Evolutionary conservation across 2,113 vertebrate species (phyloP).

Genomic region (Pygoscelis adeliae): DNA sequence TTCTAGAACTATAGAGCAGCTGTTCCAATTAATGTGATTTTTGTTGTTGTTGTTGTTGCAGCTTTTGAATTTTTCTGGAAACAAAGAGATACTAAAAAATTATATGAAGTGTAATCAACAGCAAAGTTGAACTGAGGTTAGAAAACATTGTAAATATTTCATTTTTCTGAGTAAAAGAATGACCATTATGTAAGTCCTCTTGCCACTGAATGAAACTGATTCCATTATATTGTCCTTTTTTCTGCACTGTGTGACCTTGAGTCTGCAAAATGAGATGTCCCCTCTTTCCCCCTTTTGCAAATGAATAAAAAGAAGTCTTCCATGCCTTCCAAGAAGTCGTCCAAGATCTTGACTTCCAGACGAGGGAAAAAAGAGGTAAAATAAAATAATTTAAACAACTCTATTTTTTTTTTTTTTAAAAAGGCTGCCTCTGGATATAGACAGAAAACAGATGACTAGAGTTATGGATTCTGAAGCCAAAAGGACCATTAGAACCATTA

Average conservation of each 20-base stretch:
- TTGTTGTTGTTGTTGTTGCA: not conserved
- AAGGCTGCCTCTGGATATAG: not conserved
- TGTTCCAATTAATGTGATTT: not conserved
- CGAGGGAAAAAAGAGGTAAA: rapidly evolving
- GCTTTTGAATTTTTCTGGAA: not conserved
- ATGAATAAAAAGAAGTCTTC: not conserved
- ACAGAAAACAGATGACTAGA: not conserved
- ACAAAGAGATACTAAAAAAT: not conserved
- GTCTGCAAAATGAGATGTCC: not conserved
- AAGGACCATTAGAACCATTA: not conserved
- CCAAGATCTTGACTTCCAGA: not conserved
- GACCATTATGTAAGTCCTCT: not conserved
- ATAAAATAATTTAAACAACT: not conserved
- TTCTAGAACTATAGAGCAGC: not conserved
- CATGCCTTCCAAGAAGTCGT: not conserved
- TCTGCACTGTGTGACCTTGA: not conserved
- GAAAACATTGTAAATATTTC: not conserved
- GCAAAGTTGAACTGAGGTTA: not conserved
- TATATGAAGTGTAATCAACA: not conserved
- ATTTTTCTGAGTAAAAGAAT: not conserved
- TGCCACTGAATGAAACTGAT: not conserved
- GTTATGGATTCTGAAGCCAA: not conserved
- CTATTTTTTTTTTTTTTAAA: too few species aligned
- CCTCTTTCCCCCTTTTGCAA: not conserved
- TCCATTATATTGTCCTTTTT: not conserved